phyloP scores from a whole-genome alignment of 2,888 invertebrate genomes.

The Ectemnius cavifrons region DNA sequence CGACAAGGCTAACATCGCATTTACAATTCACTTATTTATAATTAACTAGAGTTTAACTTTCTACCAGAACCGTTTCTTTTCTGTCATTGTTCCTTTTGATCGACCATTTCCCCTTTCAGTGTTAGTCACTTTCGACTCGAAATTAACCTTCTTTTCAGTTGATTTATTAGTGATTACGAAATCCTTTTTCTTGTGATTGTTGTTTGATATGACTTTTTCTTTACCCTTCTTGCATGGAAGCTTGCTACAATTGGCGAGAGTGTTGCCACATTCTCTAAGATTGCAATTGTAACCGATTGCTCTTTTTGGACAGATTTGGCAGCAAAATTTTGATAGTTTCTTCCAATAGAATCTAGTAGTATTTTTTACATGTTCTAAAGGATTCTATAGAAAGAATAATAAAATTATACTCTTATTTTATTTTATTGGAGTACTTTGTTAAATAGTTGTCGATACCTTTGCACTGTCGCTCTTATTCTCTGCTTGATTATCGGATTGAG shows the following conservation, averaged over 20 bases:
- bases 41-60: no score
- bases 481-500: no score
- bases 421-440: no score
- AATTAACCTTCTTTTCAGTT: background rate
- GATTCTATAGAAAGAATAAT: background rate
- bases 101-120: background rate
- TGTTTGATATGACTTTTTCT: no score
- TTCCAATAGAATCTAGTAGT: conserved; percentile 11
- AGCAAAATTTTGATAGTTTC: conserved; percentile 12
- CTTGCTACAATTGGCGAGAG: conserved; percentile 38
- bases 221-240: conserved; percentile 30
- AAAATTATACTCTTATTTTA: no score
- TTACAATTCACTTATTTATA: no score
- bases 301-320: conserved; percentile 13
- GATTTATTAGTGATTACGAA: background rate
- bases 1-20: background rate
- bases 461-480: no score
- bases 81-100: background rate
- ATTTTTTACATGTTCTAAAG: conserved; percentile 6
- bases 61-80: no score
- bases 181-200: background rate
- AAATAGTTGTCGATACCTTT: no score
- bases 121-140: background rate
- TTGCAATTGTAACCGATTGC: conserved; percentile 51
- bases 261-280: conserved; percentile 40